phyloP scores from a whole-genome alignment of 2,797 vertebrate genomes.

The Neostethus bicornis region DNA sequence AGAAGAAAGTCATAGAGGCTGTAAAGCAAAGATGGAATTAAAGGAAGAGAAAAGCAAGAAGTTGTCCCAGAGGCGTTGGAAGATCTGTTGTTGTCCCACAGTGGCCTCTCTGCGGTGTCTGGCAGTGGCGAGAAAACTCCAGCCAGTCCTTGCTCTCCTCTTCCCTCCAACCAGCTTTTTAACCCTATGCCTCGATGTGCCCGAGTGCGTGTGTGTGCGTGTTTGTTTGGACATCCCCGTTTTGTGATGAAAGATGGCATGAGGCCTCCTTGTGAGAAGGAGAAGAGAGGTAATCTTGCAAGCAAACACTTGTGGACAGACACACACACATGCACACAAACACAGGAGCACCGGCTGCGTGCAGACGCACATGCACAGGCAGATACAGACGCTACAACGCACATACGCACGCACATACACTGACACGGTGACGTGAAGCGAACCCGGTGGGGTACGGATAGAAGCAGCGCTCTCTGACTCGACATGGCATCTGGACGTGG shows the following conservation, averaged over 20 bases:
- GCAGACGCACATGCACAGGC: conserved; percentile 69
- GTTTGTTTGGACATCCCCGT: conserved; percentile 69
- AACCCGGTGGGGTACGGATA: conserved; percentile 62
- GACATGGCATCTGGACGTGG: conserved; percentile 58
- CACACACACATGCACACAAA: conserved; percentile 63
- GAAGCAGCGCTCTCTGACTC: conserved; percentile 65
- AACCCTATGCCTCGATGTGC: conserved; percentile 23
- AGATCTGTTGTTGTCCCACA: conserved; percentile 64
- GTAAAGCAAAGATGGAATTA: conserved; percentile 22
- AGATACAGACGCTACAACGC: conserved; percentile 62
- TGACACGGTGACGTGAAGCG: conserved; percentile 47
- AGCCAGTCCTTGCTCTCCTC: conserved; percentile 27
- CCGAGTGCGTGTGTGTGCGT: conserved; percentile 39
- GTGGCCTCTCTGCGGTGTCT: conserved; percentile 72
- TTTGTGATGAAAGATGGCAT: conserved; percentile 64
- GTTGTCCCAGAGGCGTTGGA: conserved; percentile 26
- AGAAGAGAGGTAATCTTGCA: conserved; percentile 52
- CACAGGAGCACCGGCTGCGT: conserved; percentile 50
- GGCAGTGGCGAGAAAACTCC: conserved; percentile 56
- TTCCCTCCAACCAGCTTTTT: conserved; percentile 40
- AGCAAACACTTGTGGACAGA: conserved; percentile 35
- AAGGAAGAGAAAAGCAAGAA: conserved; percentile 31
- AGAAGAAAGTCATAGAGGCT: conserved; percentile 24
- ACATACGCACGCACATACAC: conserved; percentile 32
- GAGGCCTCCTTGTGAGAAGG: conserved; percentile 53